Evolutionary conservation across 2,113 vertebrate species (phyloP), one percentile per base, ranked within the genome.

Genomic region (Vulpes ferrilata): DNA sequence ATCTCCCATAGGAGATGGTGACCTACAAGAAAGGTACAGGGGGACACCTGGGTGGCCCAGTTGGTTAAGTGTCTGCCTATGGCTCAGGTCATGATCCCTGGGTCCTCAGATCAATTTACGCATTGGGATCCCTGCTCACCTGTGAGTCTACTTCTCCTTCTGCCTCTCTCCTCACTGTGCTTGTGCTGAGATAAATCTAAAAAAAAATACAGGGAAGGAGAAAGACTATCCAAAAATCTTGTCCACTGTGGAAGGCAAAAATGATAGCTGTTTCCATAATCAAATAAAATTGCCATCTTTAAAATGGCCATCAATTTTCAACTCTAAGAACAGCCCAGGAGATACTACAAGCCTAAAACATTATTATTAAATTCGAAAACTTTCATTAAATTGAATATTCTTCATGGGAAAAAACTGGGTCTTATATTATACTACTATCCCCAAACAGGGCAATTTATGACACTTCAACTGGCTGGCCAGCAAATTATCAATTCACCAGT

Each of bases 371-470:
- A 48, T 93, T 80, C 8, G 57, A 95, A 87, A 74, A 48, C 62
- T 89, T 96, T 62, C 48, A 17, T 60, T 91, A 84, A 90, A 80
- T 60, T 80, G 30, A 87, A 84, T 84, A 88, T 76, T 69, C 57
- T 78, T 84, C 85, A 80, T 71, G 25, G 94, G 57, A 91, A 6
- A 82, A 7, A 83, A 88, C 43, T 30, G 1, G 25, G 9, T 84
- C 32, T 94, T 25, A 76, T 95, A 93, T 90, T 55, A 95, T 20
- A 96, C 25, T 38, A 64, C 16, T 53, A 67, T 65, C 53, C 3
- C 11, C 15, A 71, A 17, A 93, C 15, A 83, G 5, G 12, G 2
- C 22, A 94, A 79, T 76, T 93, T 3, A 32, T 93, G 51, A 95
- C 10, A 86, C 35, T 95, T 90, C 59, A 82, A 23, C 74, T 80